A percentile compares a stretch with the other conserved stretches of the same genome.
These are phyloP conservation scores for Zosterops hypoxanthus DNA, from an alignment of 2,113 vertebrate genomes.

Conservation along the genomic window DNA sequence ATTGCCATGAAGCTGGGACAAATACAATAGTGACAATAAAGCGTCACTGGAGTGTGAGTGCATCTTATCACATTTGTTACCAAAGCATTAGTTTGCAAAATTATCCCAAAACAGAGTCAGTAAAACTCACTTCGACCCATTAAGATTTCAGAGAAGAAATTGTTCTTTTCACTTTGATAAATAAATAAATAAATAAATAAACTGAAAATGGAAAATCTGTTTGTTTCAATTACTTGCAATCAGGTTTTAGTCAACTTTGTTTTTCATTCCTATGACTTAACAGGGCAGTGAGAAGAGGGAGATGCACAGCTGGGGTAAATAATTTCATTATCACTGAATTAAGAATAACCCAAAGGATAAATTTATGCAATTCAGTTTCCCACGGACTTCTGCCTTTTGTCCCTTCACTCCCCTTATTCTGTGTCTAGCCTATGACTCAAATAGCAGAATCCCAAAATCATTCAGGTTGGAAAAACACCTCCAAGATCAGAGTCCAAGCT, in stretches of 20 bases:
- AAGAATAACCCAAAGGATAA: background rate
- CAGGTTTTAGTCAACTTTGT: background rate
- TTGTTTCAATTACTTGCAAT: background rate
- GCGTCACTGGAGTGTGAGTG: too few species aligned
- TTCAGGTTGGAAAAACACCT: background rate
- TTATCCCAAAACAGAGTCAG: background rate
- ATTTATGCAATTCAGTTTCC: background rate
- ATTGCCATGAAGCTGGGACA: background rate
- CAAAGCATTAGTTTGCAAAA: background rate
- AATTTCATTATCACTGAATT: background rate
- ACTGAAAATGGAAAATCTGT: background rate
- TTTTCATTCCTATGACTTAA: background rate
- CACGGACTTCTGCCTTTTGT: background rate
- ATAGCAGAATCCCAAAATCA: background rate
- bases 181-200: background rate
- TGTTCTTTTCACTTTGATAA: background rate
- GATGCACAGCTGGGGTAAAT: background rate
- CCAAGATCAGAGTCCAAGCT: background rate
- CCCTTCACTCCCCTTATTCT: accelerated
- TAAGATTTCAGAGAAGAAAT: background rate
- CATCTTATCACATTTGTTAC: background rate
- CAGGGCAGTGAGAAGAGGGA: background rate
- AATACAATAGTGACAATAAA: background rate
- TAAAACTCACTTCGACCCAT: background rate
- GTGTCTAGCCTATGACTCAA: background rate